These are phyloP conservation scores for Platorchestia sp. DNA, from an alignment of 1,140 invertebrate genomes.

Conservation along the genomic window DNA sequence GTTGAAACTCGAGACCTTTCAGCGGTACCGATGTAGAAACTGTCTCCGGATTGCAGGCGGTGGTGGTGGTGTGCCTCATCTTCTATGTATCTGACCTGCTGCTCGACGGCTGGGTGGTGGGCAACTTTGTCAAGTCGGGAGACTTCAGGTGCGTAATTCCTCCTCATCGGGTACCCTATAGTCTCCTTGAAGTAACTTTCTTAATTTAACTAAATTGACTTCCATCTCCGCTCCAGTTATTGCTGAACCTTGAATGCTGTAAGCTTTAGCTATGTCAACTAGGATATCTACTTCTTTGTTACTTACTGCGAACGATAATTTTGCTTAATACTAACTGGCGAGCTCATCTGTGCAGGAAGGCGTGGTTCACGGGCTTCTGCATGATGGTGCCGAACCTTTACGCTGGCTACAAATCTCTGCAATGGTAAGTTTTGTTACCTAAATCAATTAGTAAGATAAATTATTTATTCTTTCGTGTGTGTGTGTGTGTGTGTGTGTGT, in stretches of 20 bases:
- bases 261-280: neutral
- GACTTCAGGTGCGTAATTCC: neutral
- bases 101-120: neutral
- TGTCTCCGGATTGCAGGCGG: neutral
- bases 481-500: slow-evolving; percentile 22
- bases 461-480: neutral
- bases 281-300: too few species aligned
- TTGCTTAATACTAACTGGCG: neutral
- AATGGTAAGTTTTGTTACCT: slow-evolving; percentile 58
- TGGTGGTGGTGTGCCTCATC: slow-evolving; percentile 41
- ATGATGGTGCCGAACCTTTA: slow-evolving; percentile 66
- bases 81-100: slow-evolving; percentile 31
- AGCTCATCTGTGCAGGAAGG: slow-evolving; percentile 20
- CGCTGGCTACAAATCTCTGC: slow-evolving; percentile 66
- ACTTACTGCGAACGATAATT: neutral
- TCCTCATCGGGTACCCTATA: neutral
- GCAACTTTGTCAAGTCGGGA: neutral
- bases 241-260: neutral
- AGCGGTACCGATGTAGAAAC: neutral
- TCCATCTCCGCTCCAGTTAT: neutral
- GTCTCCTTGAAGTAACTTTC: neutral
- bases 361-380: slow-evolving; percentile 66
- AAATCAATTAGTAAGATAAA: neutral
- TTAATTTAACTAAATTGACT: too few species aligned
- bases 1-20: neutral